Evolutionary conservation across 2,888 invertebrate species (phyloP).

Genomic region (Eristalinus sepulchralis): DNA sequence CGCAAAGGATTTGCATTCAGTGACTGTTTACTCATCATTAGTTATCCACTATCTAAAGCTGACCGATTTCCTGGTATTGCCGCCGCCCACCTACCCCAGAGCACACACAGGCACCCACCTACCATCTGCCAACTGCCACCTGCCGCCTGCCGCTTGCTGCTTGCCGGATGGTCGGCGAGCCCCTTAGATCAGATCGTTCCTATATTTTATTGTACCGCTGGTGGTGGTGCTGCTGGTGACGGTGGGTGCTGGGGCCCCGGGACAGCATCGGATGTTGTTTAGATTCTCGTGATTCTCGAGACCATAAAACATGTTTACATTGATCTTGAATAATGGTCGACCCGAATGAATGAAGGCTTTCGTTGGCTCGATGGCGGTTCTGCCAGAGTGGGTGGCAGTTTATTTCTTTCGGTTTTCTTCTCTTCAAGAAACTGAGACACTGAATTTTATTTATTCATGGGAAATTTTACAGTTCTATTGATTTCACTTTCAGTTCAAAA

Average conservation of each 20-base stretch:
- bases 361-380: background rate
- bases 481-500: background rate
- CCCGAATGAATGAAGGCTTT: conserved; percentile 28
- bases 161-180: background rate
- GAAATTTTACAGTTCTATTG: conserved; percentile 7
- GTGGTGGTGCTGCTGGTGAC: background rate
- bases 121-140: background rate
- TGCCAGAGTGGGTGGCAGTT: conserved; percentile 20
- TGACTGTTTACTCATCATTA: conserved; percentile 2
- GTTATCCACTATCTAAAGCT: background rate
- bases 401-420: background rate
- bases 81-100: background rate
- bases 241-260: conserved; percentile 4
- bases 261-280: conserved; percentile 10
- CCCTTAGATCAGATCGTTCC: background rate
- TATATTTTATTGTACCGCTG: background rate
- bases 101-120: background rate
- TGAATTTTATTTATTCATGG: background rate
- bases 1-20: conserved; percentile 39
- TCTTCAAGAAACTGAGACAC: background rate
- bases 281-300: conserved; percentile 4
- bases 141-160: too few relatives aligned
- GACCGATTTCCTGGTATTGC: background rate
- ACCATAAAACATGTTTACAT: conserved; percentile 54
- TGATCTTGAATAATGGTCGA: conserved; percentile 54